A percentile compares a stretch with the other conserved stretches of the same genome.
Conservation (phyloP, 2,113 vertebrate genomes). For the Rhynchomys soricoides region DNA sequence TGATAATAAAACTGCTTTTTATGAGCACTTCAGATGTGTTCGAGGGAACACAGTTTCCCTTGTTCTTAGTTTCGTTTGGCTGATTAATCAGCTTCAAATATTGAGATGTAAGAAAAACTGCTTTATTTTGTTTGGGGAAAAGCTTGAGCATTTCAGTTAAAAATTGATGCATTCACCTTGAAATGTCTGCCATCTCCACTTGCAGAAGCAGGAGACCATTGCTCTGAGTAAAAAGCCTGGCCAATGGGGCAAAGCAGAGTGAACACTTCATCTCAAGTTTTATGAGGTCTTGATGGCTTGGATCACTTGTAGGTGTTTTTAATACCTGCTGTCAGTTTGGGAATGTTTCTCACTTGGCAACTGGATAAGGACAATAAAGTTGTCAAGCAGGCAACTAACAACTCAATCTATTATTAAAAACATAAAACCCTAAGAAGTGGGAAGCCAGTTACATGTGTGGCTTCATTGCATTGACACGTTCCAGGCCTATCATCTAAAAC, state of each 20-base stretch:
- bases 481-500: conserved; percentile 29
- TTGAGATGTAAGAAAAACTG: neutral
- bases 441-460: conserved; percentile 38
- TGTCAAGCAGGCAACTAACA: conserved; percentile 68
- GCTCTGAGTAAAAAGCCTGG: neutral
- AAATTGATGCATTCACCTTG: conserved; percentile 55
- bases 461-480: neutral
- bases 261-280: conserved; percentile 51
- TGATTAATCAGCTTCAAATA: conserved; percentile 41
- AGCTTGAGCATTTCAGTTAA: conserved; percentile 4
- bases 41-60: neutral
- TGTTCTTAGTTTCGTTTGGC: conserved; percentile 44
- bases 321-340: conserved; percentile 68
- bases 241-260: neutral
- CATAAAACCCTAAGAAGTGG: conserved; percentile 68
- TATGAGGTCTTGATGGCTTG: conserved; percentile 58
- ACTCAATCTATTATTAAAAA: conserved; percentile 75
- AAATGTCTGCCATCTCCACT: conserved; percentile 26
- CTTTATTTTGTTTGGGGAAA: conserved; percentile 13
- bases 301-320: conserved; percentile 68
- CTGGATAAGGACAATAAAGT: conserved; percentile 76
- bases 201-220: neutral
- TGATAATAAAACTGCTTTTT: neutral
- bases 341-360: conserved; percentile 66
- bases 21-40: neutral